Evolutionary conservation across 2,797 vertebrate genomes (phyloP).

Genomic region (Echeneis naucrates): DNA sequence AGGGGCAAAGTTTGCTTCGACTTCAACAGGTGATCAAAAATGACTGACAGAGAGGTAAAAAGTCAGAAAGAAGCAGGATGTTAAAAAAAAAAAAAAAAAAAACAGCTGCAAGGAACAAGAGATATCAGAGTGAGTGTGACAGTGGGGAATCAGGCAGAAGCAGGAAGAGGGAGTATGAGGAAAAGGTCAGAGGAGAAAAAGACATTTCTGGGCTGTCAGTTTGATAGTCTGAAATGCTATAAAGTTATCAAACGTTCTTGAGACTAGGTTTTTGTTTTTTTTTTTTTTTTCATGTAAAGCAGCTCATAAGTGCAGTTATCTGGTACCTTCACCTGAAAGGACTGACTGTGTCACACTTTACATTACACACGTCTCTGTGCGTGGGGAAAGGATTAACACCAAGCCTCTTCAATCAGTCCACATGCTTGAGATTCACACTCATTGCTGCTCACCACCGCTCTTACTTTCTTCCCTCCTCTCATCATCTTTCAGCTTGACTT

Average conservation of each 20-base stretch:
- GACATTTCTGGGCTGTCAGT: slow-evolving; percentile 8
- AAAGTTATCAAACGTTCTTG: slow-evolving; percentile 27
- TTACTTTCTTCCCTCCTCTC: slow-evolving; percentile 12
- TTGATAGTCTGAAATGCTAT: slow-evolving; percentile 14
- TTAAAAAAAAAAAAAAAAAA: background rate
- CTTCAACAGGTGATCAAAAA: slow-evolving; percentile 46
- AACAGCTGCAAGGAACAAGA: slow-evolving; percentile 2
- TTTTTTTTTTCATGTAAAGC: slow-evolving; percentile 36
- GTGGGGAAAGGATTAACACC: slow-evolving; percentile 21
- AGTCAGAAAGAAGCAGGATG: slow-evolving; percentile 2
- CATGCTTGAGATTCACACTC: slow-evolving; percentile 26
- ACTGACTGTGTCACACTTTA: slow-evolving; percentile 27
- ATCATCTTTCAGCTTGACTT: slow-evolving; percentile 27
- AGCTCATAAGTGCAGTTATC: slow-evolving; percentile 19
- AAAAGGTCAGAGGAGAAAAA: slow-evolving; percentile 17
- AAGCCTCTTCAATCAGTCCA: slow-evolving; percentile 46
- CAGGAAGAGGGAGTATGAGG: slow-evolving; percentile 16
- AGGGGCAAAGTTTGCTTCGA: background rate
- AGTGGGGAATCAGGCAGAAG: slow-evolving; percentile 2
- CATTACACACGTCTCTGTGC: slow-evolving; percentile 15
- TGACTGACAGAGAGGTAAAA: slow-evolving; percentile 40
- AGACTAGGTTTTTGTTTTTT: slow-evolving; percentile 15
- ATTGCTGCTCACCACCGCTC: slow-evolving; percentile 15
- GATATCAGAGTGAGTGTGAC: slow-evolving; percentile 10
- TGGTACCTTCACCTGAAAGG: slow-evolving; percentile 28